Percentiles rank a stretch among this genome's conserved stretches.
Evolutionary conservation across 2,113 vertebrate species (phyloP).

Genomic region (Anarhynchus alexandrinus): DNA sequence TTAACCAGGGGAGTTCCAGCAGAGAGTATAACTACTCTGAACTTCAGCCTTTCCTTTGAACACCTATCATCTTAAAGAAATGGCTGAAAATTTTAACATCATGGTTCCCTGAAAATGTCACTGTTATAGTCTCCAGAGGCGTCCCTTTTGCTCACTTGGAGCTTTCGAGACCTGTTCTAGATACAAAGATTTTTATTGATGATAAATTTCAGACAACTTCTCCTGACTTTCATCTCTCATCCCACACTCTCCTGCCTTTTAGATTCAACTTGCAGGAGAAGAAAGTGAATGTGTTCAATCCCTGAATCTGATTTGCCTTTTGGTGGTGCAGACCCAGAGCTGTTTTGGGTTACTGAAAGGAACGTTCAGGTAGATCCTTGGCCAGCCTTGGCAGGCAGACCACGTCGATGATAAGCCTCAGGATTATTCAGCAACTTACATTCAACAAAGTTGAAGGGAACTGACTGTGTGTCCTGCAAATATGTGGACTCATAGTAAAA

Average conservation of each 20-base stretch:
- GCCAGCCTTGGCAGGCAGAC: not conserved
- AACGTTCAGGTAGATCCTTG: not conserved
- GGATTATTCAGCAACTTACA: not conserved
- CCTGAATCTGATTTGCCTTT: not conserved
- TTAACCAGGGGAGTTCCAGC: not conserved
- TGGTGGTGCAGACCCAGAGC: not conserved
- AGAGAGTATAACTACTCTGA: not conserved
- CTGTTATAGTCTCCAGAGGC: not conserved
- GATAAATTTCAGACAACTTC: not conserved
- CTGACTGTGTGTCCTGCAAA: not conserved
- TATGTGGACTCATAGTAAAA: not conserved
- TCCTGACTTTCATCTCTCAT: not conserved
- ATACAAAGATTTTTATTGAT: not conserved
- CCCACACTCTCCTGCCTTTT: not conserved
- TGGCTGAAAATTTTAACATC: not conserved
- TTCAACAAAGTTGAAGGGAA: not conserved
- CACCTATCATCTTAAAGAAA: not conserved
- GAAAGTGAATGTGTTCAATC: not conserved
- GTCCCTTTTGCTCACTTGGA: not conserved
- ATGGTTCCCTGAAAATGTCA: not conserved
- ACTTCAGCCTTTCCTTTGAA: conserved; percentile 10
- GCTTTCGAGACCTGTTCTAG: not conserved
- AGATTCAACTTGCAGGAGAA: not conserved
- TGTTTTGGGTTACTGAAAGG: not conserved
- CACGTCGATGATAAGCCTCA: not conserved